Conservation (phyloP, 2,888 invertebrate species). For the Muschampia plurimacula region DNA sequence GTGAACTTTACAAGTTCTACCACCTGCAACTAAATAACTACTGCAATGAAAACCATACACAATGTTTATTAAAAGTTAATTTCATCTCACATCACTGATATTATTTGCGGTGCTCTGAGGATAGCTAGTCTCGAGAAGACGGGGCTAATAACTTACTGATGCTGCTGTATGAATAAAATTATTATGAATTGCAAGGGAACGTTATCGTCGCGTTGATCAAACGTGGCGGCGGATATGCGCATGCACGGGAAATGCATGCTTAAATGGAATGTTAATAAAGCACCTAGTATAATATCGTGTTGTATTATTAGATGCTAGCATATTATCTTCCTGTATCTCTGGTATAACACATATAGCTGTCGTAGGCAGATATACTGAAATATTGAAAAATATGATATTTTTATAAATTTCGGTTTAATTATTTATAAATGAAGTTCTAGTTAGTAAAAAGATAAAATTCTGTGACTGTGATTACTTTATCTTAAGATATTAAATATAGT, state of each 20-base stretch:
- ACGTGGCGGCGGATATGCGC: constrained; percentile 65
- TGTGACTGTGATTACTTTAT: background rate
- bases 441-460: background rate
- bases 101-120: constrained; percentile 33
- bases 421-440: background rate
- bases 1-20: no score
- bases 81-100: constrained; percentile 36
- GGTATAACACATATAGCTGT: background rate
- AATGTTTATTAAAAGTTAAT: constrained; percentile 32
- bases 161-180: constrained; percentile 74
- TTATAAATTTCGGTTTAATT: background rate
- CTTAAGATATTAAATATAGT: no score
- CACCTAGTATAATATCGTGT: constrained; percentile 7
- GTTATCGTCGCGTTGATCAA: constrained; percentile 66
- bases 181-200: constrained; percentile 72
- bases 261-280: constrained; percentile 33
- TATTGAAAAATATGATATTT: background rate
- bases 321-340: background rate
- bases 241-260: constrained; percentile 38
- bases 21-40: background rate
- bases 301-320: background rate
- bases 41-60: background rate
- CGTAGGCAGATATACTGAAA: background rate
- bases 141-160: constrained; percentile 62
- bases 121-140: constrained; percentile 45